Evolutionary conservation across 37 sponge, comb jelly and placozoan species (phyloP).

Genomic region (Hormiphora californensis): DNA sequence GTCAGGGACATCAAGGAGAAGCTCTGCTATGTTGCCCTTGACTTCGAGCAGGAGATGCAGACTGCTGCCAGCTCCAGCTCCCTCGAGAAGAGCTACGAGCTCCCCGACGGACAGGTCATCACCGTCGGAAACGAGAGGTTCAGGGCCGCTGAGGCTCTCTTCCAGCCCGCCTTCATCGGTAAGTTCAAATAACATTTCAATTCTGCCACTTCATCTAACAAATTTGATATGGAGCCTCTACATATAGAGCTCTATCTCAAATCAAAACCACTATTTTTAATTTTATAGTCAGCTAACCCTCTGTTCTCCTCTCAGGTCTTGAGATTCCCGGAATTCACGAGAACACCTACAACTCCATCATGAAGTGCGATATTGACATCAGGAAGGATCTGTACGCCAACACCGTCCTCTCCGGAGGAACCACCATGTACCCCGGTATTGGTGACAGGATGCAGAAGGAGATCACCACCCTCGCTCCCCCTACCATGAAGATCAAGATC

Average conservation of each 20-base stretch:
- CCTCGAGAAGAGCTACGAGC: conserved; percentile 75
- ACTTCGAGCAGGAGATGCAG: conserved; percentile 75
- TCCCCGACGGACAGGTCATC: conserved; percentile 72
- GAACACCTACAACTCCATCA: conserved; percentile 58
- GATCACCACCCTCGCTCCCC: conserved; percentile 62
- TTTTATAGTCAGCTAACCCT: neutral
- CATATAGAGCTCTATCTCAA: neutral
- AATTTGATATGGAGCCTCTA: neutral
- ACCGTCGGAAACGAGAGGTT: conserved; percentile 67
- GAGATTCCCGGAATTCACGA: conserved; percentile 56
- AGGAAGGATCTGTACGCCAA: conserved; percentile 55
- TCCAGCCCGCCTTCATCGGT: conserved; percentile 61
- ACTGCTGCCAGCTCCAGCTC: conserved; percentile 64
- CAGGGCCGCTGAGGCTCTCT: conserved; percentile 59
- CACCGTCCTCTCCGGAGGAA: conserved; percentile 65
- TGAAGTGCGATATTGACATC: conserved; percentile 58
- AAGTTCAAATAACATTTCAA: neutral
- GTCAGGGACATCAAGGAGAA: conserved; percentile 77
- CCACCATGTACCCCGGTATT: conserved; percentile 67
- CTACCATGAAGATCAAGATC: conserved; percentile 64
- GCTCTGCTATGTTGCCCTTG: conserved; percentile 68
- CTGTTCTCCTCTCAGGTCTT: conserved; percentile 77
- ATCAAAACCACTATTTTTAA: neutral
- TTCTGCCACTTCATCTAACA: neutral
- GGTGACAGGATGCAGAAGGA: conserved; percentile 71